phyloP scores from a whole-genome alignment of 2,113 vertebrate species.

The Bolborhynchus lineola region DNA sequence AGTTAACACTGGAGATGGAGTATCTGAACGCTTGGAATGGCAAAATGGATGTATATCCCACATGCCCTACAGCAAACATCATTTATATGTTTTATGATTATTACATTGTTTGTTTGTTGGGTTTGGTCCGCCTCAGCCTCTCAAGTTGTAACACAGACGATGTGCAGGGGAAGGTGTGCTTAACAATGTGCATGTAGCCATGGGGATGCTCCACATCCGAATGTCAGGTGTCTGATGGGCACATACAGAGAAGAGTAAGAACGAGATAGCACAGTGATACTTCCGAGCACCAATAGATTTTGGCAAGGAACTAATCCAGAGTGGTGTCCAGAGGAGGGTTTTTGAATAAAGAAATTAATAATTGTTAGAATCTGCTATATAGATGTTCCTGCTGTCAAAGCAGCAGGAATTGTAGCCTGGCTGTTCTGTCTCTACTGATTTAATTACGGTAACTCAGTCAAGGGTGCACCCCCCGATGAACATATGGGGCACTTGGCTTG shows the following conservation, averaged over 20 bases:
- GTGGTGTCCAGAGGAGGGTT: background rate
- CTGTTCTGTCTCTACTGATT: background rate
- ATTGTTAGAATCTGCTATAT: background rate
- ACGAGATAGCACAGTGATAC: background rate
- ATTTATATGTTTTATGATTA: background rate
- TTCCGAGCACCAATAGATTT: background rate
- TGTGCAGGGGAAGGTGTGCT: background rate
- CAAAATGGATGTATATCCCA: too few species aligned
- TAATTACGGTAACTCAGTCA: background rate
- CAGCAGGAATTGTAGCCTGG: background rate
- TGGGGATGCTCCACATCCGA: background rate
- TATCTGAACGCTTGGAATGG: background rate
- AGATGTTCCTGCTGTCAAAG: background rate
- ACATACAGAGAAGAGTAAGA: rapidly evolving
- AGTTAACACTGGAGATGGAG: background rate
- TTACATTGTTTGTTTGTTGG: background rate
- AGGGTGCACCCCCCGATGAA: background rate
- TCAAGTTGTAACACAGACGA: background rate
- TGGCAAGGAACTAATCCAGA: background rate
- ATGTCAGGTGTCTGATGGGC: background rate
- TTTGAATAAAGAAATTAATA: background rate
- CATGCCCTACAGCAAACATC: rapidly evolving
- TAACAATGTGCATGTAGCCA: background rate
- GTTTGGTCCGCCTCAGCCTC: background rate
- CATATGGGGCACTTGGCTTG: background rate